Conservation (phyloP, 1,140 invertebrate genomes). For the Meloidogyne exigua region DNA sequence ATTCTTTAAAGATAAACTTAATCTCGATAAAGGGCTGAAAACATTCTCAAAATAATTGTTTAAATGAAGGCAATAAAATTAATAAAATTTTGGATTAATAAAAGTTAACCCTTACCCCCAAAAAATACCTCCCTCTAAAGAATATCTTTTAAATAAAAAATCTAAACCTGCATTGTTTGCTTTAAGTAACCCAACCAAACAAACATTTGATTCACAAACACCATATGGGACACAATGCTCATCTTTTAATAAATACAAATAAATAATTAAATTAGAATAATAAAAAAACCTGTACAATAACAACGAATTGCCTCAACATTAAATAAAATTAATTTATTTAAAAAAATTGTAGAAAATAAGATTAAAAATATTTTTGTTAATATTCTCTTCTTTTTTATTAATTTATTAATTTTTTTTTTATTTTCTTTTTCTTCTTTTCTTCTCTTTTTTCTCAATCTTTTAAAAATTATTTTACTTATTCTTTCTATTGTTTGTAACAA, state of each 20-base stretch:
- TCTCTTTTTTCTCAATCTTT: slow-evolving; percentile 8
- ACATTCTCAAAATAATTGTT: too few species aligned
- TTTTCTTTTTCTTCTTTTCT: slow-evolving; percentile 9
- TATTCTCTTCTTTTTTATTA: background rate
- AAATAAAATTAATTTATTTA: background rate
- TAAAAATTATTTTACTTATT: slow-evolving; percentile 4
- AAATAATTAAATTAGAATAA: background rate
- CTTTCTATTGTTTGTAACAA: background rate
- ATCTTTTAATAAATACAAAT: background rate
- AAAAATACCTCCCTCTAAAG: too few species aligned
- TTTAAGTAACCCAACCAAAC: slow-evolving; percentile 32
- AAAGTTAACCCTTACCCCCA: too few species aligned
- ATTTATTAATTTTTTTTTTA: background rate
- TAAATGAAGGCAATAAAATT: too few species aligned
- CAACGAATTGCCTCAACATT: slow-evolving; percentile 31
- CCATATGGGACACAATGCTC: slow-evolving; percentile 40
- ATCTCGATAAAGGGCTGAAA: too few species aligned
- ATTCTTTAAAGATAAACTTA: too few species aligned
- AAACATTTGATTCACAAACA: slow-evolving; percentile 35
- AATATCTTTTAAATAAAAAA: too few species aligned
- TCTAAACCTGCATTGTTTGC: slow-evolving; percentile 26
- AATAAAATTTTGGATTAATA: too few species aligned
- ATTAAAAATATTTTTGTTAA: slow-evolving; percentile 14
- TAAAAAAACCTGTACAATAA: slow-evolving; percentile 32
- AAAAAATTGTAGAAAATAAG: slow-evolving; percentile 20